Evolutionary conservation across 2,797 vertebrate species (phyloP), one percentile per base, ranked within the genome.

Genomic region (Dallia pectoralis): DNA sequence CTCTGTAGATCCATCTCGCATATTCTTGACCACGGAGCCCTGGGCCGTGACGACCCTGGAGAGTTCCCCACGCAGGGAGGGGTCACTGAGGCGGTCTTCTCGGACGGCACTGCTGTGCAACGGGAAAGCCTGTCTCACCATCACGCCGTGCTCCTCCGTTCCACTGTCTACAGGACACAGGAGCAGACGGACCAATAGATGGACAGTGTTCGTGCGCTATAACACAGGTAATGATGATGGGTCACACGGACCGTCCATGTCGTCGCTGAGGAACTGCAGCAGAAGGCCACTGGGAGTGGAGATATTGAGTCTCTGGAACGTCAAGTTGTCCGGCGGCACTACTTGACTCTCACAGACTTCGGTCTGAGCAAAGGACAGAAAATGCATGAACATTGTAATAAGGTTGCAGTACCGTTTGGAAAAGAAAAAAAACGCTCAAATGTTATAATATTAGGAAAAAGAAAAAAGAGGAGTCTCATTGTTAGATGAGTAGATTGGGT

Each of bases 1-100:
- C 95, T 96, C 84, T 14, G 93, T 94, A 69, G 96, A 94, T 22
- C 95, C 94, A 70, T 96, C 94, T 87, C 89, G 84, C 93, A 97
- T 91, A 81, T 89, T 82, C 73, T 93, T 95, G 80, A 99, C 78
- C 68, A 99, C 95, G 2, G 94, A 90, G 76, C 97, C 97, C 80
- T 94, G 91, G 61, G 83, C 80, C 74, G 93, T 98, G 83, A 96
- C 86, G 44, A 93, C 85, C 74, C 96, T 95, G 1, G 94, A 96
- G 15, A 86, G 72, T 76, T 99, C 97, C 72, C 82, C 79, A 1
- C 81, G 77, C 73, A 89, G 81, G 11, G 70, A 68, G 1, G 69
- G 16, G 59, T 87, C 82, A 48, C 59, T 4, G 2, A 53, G 85
- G 71, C 79, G 71, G 44, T 69, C 69, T 1, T 67, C 74, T 4